Base-by-base conservation (phyloP, 2,888 invertebrate genomes). In the Agrochola circellaris region DNA sequence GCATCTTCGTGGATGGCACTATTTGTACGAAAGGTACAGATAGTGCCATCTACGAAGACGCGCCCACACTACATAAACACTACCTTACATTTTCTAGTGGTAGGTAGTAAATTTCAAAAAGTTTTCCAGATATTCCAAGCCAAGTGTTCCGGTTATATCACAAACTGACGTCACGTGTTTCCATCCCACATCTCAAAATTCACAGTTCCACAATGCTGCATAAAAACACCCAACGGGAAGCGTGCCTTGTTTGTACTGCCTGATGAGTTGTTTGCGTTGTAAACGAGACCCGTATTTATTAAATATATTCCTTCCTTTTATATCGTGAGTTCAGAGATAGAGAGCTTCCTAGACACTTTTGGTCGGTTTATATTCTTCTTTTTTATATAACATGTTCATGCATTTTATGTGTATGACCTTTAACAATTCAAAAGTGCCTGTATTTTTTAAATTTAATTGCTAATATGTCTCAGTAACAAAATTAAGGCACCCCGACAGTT, bases 201-300 rank as follows among this genome's bases (percentile, higher is more conserved):
- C 84, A 82, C 84, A 78, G 76, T 86, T 84, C 69, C 80, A 84
- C 83, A 87, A 83, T 86, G 78, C 77, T 87, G 85, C 81, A 89
- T 88, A 89, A 91, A 91, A 91, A 88, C 81, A 76, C 74, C 82
- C 73, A 72, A 78, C 83, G 83, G 85, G 86, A 89, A 89, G 74
- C 88, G 84, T 89, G 81, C 88, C 88, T 87, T 94, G 93, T 95
- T 95, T 94, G 93, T 84, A 90, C 90, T 93, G 88, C 81, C 93
- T 95, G 95, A 95, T 94, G 94, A 95, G 93, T 89, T 94, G 94
- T 95, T 95, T 95, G 91, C 91, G 79, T 92, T 93, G 93, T 92
- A 92, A 94, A 94, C 94, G 93, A 94, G 91, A 91, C 91, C 92
- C 93, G 93, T 93, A 94, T 93, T 93, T 93, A 91, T 89, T 87